phyloP scores from a whole-genome alignment of 2,888 invertebrate species.

The Mesorhabditis belari region DNA sequence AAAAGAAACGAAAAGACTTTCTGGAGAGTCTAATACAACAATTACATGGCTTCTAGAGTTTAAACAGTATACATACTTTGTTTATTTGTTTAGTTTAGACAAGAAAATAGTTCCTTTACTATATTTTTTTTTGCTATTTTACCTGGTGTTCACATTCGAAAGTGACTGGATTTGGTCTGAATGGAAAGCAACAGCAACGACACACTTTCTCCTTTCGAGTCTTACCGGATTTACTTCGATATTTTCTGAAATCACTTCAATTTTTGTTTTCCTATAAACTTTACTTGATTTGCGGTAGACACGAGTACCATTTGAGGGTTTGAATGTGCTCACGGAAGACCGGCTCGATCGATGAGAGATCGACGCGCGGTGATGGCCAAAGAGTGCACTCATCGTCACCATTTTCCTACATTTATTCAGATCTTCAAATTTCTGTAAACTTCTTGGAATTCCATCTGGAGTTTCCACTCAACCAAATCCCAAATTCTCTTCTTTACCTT shows the following conservation, averaged over 20 bases:
- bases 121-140: too few species aligned
- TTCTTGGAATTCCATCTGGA: background rate
- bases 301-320: conserved; percentile 45
- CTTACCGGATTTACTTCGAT: conserved; percentile 22
- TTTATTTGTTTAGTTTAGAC: too few species aligned
- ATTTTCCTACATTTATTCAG: conserved; percentile 26
- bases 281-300: conserved; percentile 41
- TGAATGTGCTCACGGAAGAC: conserved; percentile 41
- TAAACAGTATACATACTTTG: too few species aligned
- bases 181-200: conserved; percentile 51
- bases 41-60: too few species aligned
- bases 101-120: too few species aligned
- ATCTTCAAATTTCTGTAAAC: background rate
- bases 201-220: conserved; percentile 42
- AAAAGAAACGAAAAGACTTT: too few species aligned
- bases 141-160: conserved; percentile 45
- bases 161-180: conserved; percentile 47
- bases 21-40: too few species aligned
- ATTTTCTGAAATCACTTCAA: conserved; percentile 13
- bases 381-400: conserved; percentile 42
- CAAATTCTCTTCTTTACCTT: too few species aligned
- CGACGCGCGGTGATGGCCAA: conserved; percentile 46
- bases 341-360: conserved; percentile 40
- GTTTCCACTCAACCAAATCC: too few species aligned
- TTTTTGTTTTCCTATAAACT: background rate